Evolutionary conservation across 2,888 invertebrate genomes (phyloP), one percentile per base, ranked within the genome.

Genomic region (Epirrhoe alternata): DNA sequence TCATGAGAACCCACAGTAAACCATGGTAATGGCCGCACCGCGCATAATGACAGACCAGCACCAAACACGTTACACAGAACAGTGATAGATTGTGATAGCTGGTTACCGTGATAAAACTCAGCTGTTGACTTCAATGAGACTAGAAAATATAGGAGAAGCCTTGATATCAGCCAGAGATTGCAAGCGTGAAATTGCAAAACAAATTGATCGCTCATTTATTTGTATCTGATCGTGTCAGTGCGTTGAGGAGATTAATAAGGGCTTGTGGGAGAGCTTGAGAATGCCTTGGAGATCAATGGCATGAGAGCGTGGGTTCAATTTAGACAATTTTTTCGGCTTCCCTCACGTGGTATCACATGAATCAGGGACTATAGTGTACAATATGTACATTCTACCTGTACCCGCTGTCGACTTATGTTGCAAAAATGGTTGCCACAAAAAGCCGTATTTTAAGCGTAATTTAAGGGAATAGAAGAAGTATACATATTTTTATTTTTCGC

Each of bases 11-110:
- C 30, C 24, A 14, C 16, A 17, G 63, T 63, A 47, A 63, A 47
- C 50, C 33, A 45, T 70, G 55, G 72, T 72, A 72, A 50, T 56
- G 62, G 53, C 45, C 35, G 45, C 7, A 52, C 59, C 55, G 55
- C 33, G 49, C 38, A 63, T 71, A 75, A 77, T 73, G 73, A 72
- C 74, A 70, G 76, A 63, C 69, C 71, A 65, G 53, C 68, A 68
- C 71, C 70, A 66, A 73, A 72, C 75, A 68, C 68, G 73, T 71
- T 66, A 60, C 61, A 49, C 57, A 59, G 50, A 68, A 70, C 76
- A 69, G 72, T 76, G 78, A 80, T 74, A 70, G 70, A 79, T 76
- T 70, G 72, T 74, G 73, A 78, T 74, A 69, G 68, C 66, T 55
- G 59, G 70, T 71, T 69, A 66, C 67, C 62, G 66, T 64, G 70